Evolutionary conservation across 2,797 vertebrate species (phyloP), one percentile per base, ranked within the genome.

Genomic region (Sitta carolinensis): DNA sequence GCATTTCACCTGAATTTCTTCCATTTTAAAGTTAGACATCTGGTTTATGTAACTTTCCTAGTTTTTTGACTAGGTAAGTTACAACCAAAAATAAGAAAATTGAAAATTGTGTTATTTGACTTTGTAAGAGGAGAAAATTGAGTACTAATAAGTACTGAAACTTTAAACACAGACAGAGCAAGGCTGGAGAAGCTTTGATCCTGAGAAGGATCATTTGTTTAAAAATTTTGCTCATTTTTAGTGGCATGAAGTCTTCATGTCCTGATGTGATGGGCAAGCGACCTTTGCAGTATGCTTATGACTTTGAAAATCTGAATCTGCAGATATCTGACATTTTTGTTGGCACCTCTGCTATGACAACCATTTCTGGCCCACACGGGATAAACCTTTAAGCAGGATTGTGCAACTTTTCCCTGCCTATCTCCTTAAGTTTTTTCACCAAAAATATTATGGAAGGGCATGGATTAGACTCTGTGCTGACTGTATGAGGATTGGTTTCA

Each of bases 121-220:
- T 69, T 26, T 68, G 5, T 10, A 69, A 4, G 36, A 74, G 32
- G 26, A 68, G 25, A 55, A 89, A 84, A 86, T 30, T 22, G 2
- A 69, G 8, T 64, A 30, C 19, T 32, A 80, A 2, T 22, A 57
- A 59, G 4, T 45, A 66, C 17, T 45, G n/a, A 81, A 83, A 55
- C 2, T 10, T 48, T 29, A 32, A 52, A 30, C 15, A 64, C 32
- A 59, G 5, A 3, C 2, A 8, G 5, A 78, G 3, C 1, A 16
- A 78, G 15, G 3, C 27, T 64, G 5, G 0, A 11, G 22, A 93
- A 86, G 3, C 6, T 72, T 36, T 36, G 36, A 36, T 36, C 27
- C 21, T 50, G 12, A 48, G 75, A 76, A 36, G 8, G 21, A 82
- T 2, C 5, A 8, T 38, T 72, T 78, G 1, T 55, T 62, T 74